phyloP scores from a whole-genome alignment of 2,888 invertebrate species.

The Athrips mouffetella region DNA sequence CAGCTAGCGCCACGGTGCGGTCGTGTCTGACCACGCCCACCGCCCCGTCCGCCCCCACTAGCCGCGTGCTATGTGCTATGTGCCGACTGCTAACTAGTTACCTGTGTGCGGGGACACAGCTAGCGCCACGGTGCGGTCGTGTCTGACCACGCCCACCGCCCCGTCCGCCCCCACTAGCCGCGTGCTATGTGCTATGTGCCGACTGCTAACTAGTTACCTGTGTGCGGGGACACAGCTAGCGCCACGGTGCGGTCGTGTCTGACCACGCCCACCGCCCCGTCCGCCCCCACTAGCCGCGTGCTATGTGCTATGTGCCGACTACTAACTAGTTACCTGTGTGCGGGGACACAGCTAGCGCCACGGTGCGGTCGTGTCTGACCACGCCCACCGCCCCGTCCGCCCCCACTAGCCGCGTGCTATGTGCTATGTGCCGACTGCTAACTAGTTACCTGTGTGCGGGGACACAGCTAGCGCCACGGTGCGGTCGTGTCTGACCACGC shows the following conservation, averaged over 20 bases:
- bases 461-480: conserved; percentile 76
- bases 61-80: conserved; percentile 71
- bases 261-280: conserved; percentile 84
- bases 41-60: conserved; percentile 79
- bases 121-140: conserved; percentile 74
- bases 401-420: conserved; percentile 71
- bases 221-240: conserved; percentile 73
- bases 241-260: conserved; percentile 80
- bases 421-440: conserved; percentile 67
- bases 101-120: too few species aligned
- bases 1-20: conserved; percentile 77
- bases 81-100: too few species aligned
- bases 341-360: conserved; percentile 75
- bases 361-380: conserved; percentile 81
- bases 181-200: conserved; percentile 70
- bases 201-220: conserved; percentile 40
- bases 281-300: conserved; percentile 74
- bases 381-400: conserved; percentile 82
- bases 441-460: conserved; percentile 46
- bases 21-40: conserved; percentile 81
- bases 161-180: conserved; percentile 79
- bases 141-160: conserved; percentile 81
- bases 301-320: conserved; percentile 70
- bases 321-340: conserved; percentile 61
- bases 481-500: conserved; percentile 82